Percentiles rank a stretch among this genome's conserved stretches.
Evolutionary conservation across 2,113 vertebrate genomes (phyloP).

Genomic region (Oxygymnocypris stewartii): DNA sequence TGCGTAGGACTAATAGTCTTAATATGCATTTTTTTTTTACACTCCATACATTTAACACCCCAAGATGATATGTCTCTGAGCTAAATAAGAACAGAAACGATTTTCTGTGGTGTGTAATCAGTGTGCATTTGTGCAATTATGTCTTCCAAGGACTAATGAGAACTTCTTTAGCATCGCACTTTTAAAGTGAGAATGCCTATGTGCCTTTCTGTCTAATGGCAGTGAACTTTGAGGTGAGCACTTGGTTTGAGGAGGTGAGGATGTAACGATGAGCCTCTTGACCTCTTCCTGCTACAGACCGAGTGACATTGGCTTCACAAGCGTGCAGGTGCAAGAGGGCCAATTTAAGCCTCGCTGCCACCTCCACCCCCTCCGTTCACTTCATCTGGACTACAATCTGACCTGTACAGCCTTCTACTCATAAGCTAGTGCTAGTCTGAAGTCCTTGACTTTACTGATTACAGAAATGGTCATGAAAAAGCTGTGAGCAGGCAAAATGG

Average conservation of each 20-base stretch:
- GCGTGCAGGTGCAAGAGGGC: slow-evolving; percentile 45
- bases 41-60: slow-evolving; percentile 23
- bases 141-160: slow-evolving; percentile 35
- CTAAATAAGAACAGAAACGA: slow-evolving; percentile 15
- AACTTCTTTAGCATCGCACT: slow-evolving; percentile 30
- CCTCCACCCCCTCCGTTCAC: slow-evolving; percentile 26
- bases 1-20: slow-evolving; percentile 24
- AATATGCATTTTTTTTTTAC: slow-evolving; percentile 27
- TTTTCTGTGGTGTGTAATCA: slow-evolving; percentile 15
- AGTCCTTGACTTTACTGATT: slow-evolving; percentile 58
- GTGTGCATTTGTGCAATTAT: slow-evolving; percentile 35
- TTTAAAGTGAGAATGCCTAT: slow-evolving; percentile 24
- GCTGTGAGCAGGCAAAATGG: slow-evolving; percentile 50
- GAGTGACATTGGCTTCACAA: slow-evolving; percentile 31
- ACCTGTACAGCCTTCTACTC: slow-evolving; percentile 21
- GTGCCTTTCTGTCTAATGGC: not conserved
- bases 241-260: slow-evolving; percentile 32
- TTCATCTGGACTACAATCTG: slow-evolving; percentile 39
- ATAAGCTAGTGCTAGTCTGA: slow-evolving; percentile 56
- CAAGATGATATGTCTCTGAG: slow-evolving; percentile 16
- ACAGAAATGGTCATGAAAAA: slow-evolving; percentile 48
- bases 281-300: slow-evolving; percentile 30
- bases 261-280: slow-evolving; percentile 49
- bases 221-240: slow-evolving; percentile 31
- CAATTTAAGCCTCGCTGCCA: slow-evolving; percentile 38